Percentiles rank a stretch among this genome's conserved stretches.
Evolutionary conservation across 2,797 vertebrate genomes (phyloP).

Genomic region (Sciurus vulgaris): DNA sequence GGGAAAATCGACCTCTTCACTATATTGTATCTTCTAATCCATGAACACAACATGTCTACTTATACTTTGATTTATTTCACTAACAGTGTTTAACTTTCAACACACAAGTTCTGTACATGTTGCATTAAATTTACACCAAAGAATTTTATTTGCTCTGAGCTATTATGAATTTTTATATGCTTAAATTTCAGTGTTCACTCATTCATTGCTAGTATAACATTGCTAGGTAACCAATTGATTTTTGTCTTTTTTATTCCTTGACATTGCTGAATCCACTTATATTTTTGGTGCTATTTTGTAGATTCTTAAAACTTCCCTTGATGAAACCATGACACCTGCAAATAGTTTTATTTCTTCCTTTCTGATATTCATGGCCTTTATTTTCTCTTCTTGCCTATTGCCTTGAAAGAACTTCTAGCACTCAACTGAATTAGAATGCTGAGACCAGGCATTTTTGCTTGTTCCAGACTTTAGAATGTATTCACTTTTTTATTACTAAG

Average conservation of each 20-base stretch:
- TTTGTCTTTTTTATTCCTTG: neutral
- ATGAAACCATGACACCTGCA: neutral
- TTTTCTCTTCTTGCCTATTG: neutral
- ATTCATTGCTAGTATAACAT: neutral
- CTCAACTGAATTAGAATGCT: neutral
- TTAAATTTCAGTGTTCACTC: neutral
- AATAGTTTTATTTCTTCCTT: slow-evolving; percentile 1
- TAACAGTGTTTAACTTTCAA: neutral
- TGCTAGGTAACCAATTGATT: neutral
- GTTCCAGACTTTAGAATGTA: neutral
- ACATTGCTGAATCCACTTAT: neutral
- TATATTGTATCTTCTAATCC: neutral
- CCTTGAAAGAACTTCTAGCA: neutral
- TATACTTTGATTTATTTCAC: neutral
- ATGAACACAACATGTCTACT: neutral
- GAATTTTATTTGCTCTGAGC: neutral
- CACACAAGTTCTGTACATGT: neutral
- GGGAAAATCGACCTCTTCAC: neutral
- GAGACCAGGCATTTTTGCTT: neutral
- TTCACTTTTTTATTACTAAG: neutral
- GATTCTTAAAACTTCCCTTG: neutral
- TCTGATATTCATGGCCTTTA: neutral
- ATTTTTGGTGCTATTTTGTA: neutral
- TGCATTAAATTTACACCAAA: neutral
- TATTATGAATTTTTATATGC: neutral